Conservation (phyloP, 23 tunicate genomes). For the Ascidia mentula region DNA sequence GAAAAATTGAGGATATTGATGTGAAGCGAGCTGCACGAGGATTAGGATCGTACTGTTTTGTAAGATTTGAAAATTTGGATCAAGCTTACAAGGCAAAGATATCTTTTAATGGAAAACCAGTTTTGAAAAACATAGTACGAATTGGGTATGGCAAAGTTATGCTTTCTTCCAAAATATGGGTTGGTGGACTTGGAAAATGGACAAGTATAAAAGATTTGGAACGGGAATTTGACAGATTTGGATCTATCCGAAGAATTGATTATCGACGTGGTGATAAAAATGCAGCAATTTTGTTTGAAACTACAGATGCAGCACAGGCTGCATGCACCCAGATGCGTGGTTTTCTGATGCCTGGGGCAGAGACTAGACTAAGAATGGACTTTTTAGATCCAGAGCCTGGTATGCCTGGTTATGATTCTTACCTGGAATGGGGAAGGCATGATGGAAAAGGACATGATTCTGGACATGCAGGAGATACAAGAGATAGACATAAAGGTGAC, state of each 20-base stretch:
- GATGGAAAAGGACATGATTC: constrained; percentile 36
- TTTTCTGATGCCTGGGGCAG: constrained; percentile 79
- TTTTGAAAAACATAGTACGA: constrained; percentile 61
- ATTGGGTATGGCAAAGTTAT: constrained; percentile 97
- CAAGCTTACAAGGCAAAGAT: constrained; percentile 98
- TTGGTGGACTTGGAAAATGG: constrained; percentile 97
- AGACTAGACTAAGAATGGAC: constrained; percentile 84
- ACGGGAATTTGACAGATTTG: constrained; percentile 93
- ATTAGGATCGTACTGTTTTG: constrained; percentile 64
- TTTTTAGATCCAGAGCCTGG: constrained; percentile 74
- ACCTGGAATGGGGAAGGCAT: constrained; percentile 34
- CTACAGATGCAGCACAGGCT: constrained; percentile 91
- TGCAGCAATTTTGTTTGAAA: constrained; percentile 86
- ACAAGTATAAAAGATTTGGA: constrained; percentile 68
- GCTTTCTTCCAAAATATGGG: constrained; percentile 81
- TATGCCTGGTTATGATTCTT: constrained; percentile 64
- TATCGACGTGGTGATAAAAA: constrained; percentile 58
- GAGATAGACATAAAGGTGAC: neutral
- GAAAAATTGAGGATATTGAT: constrained; percentile 75
- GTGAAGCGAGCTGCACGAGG: constrained; percentile 75
- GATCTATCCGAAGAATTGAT: constrained; percentile 87
- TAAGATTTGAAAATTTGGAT: constrained; percentile 75
- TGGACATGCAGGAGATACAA: neutral
- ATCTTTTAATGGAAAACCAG: constrained; percentile 78
- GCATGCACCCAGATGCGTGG: constrained; percentile 96